Evolutionary conservation across 2,113 vertebrate genomes (phyloP), one percentile per base, ranked within the genome.

Genomic region (Mustela lutreola): DNA sequence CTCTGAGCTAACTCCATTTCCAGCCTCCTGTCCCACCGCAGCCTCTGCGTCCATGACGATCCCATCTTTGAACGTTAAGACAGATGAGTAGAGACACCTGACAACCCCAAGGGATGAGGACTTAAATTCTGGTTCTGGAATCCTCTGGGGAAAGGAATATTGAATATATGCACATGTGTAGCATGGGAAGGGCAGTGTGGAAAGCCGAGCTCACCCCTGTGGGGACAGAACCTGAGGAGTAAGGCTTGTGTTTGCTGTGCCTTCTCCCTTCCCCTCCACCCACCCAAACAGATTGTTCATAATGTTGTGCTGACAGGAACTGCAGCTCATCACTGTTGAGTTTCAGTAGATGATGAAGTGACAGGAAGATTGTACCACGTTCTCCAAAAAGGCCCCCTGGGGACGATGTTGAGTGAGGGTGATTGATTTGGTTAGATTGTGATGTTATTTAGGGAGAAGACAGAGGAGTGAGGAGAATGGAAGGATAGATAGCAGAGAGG

Each of bases 381-480:
- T 92, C 87, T 96, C 92, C 67, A 93, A 63, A 97, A 97, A 86
- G 70, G 62, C 18, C 62, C 67, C 83, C 79, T 63, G 80, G 70
- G 86, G 88, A 96, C 18, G 31, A 42, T 45, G 70, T 18, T 95
- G 95, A 97, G 45, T 0, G 0, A 62, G 53, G 65, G 71, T 96
- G 96, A 97, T 83, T 94, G 95, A 97, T 96, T 82, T 78, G 36
- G 78, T 91, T 82, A 79, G 78, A 93, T 2, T 42, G 39, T 75
- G 95, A 62, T 96, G 63, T 88, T 96, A 82, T 95, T 92, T 84
- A 78, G 80, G 80, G 63, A 95, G 79, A 82, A 94, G 96, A 96
- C 91, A 70, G 24, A 79, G 39, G n/a, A 82, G 11, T 78, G 1
- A 0, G 48, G 76, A 86, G 50, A 53, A 19, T 0, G 33, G 50